A percentile compares a stretch with the other conserved stretches of the same genome.
Conservation (phyloP, 2,888 invertebrate genomes). For the Quadroppia sp. region DNA sequence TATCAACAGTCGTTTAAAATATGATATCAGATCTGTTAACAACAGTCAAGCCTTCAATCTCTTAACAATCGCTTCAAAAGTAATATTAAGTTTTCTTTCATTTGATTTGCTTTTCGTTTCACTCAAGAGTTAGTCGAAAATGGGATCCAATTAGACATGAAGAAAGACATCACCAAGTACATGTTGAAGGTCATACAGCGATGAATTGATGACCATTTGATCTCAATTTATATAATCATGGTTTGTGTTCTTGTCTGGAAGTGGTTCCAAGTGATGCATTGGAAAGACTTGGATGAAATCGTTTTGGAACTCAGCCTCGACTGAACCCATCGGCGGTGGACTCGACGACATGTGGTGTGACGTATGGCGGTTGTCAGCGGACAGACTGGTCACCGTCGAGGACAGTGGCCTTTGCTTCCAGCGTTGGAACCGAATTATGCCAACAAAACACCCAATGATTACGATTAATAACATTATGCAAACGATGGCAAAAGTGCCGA, state of each 20-base stretch:
- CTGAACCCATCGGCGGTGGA: slow-evolving; percentile 42
- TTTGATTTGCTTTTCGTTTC: too few relatives aligned
- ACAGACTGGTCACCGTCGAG: slow-evolving; percentile 33
- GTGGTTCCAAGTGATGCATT: slow-evolving; percentile 42
- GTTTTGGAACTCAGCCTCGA: slow-evolving; percentile 41
- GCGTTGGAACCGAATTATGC: slow-evolving; percentile 36
- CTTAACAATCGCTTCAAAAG: too few relatives aligned
- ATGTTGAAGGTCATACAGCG: too few relatives aligned
- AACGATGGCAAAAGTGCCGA: slow-evolving; percentile 36
- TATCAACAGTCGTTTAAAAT: too few relatives aligned
- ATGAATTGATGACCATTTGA: not conserved
- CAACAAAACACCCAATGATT: slow-evolving; percentile 36
- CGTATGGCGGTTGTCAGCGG: not conserved
- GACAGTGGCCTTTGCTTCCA: slow-evolving; percentile 23
- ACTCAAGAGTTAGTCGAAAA: too few relatives aligned
- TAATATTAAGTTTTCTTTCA: too few relatives aligned
- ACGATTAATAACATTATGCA: slow-evolving; percentile 35
- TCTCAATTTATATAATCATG: slow-evolving; percentile 26
- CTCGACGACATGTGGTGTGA: slow-evolving; percentile 20
- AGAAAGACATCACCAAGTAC: too few relatives aligned
- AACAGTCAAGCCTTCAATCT: too few relatives aligned
- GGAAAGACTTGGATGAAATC: slow-evolving; percentile 43
- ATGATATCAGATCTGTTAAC: too few relatives aligned
- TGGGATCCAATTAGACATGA: too few relatives aligned
- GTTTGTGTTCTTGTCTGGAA: slow-evolving; percentile 44